These are phyloP conservation scores for Halcyon badia DNA, from an alignment of 2,797 vertebrate species.

Conservation along the genomic window DNA sequence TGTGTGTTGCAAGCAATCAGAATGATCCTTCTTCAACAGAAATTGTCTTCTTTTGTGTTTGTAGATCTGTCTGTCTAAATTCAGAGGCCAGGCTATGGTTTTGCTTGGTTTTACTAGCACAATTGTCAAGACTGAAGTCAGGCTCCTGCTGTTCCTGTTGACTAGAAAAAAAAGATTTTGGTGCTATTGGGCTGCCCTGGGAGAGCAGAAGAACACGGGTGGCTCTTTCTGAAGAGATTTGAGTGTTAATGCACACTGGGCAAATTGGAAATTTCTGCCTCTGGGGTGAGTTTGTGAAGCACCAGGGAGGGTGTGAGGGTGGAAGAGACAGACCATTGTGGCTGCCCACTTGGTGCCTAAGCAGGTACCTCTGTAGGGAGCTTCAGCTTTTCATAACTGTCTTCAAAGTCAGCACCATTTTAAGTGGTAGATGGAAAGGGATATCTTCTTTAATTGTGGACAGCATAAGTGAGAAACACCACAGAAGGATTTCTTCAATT, in stretches of 20 bases:
- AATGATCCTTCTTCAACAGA: neutral
- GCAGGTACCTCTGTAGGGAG: rapidly evolving
- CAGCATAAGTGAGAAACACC: neutral
- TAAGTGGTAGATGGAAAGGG: neutral
- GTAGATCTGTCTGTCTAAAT: neutral
- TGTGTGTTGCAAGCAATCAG: neutral
- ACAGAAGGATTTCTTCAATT: neutral
- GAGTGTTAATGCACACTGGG: neutral
- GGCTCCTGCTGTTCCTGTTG: neutral
- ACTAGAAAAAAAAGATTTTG: neutral
- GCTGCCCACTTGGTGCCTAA: rapidly evolving
- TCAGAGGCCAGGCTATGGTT: neutral
- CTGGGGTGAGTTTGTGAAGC: neutral
- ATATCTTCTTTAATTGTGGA: neutral
- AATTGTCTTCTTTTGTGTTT: neutral
- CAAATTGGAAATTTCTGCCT: neutral
- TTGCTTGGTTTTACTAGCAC: neutral
- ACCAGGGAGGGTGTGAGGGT: neutral
- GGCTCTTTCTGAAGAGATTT: neutral
- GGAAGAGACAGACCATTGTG: neutral
- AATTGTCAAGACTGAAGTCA: neutral
- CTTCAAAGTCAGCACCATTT: neutral
- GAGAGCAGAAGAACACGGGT: neutral
- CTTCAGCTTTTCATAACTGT: neutral
- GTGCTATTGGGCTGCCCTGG: neutral